Evolutionary conservation across 2,797 vertebrate genomes (phyloP).

Genomic region (Poeciliopsis turneri): DNA sequence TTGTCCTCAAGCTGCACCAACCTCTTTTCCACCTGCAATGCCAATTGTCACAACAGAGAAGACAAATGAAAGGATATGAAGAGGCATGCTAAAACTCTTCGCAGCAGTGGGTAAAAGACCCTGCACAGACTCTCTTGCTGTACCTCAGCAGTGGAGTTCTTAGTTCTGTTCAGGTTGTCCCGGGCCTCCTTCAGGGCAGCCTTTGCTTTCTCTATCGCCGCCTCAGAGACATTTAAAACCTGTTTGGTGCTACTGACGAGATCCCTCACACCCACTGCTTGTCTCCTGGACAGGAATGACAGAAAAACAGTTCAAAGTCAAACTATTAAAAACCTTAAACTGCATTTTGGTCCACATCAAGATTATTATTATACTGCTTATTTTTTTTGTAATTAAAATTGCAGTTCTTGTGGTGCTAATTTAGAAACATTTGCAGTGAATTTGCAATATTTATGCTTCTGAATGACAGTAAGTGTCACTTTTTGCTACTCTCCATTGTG

Average conservation of each 20-base stretch:
- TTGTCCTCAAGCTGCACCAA: constrained; percentile 74
- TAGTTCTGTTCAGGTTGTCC: constrained; percentile 71
- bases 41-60: background rate
- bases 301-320: background rate
- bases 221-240: constrained; percentile 66
- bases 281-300: constrained; percentile 61
- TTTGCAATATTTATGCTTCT: too few species aligned
- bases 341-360: too few species aligned
- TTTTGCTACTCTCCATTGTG: too few species aligned
- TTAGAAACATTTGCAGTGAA: too few species aligned
- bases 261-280: constrained; percentile 75
- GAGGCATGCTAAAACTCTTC: background rate
- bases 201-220: constrained; percentile 69
- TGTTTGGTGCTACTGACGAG: constrained; percentile 64
- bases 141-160: constrained; percentile 71
- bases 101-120: background rate
- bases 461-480: too few species aligned
- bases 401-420: too few species aligned
- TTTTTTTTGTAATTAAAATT: too few species aligned
- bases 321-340: background rate
- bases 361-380: too few species aligned
- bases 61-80: background rate
- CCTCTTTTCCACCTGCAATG: constrained; percentile 72
- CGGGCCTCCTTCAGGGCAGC: constrained; percentile 66
- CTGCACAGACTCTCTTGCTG: background rate